These are phyloP conservation scores for Brachionus plicatilis DNA, from an alignment of 1,140 invertebrate genomes.

Conservation along the genomic window DNA sequence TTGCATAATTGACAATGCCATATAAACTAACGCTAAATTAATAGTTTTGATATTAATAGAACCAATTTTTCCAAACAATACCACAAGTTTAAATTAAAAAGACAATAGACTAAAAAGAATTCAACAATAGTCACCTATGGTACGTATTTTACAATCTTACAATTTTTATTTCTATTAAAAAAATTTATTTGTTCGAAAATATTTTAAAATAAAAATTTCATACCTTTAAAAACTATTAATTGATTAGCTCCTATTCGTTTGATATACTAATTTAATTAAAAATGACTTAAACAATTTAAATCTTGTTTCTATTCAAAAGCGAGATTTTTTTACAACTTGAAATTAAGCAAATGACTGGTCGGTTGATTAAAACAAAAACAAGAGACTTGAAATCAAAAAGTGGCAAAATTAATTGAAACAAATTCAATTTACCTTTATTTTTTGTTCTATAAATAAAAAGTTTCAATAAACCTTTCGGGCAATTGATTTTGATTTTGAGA, in stretches of 20 bases:
- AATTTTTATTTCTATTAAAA: not conserved
- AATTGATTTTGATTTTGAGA: constrained; percentile 22
- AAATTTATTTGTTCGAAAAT: not conserved
- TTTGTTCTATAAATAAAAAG: constrained; percentile 8
- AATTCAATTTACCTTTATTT: constrained; percentile 33
- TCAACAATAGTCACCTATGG: not conserved
- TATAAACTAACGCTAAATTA: not conserved
- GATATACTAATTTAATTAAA: constrained; percentile 34
- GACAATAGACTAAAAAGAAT: not conserved
- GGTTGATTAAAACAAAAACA: constrained; percentile 33
- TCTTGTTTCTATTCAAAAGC: constrained; percentile 5
- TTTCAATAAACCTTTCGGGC: constrained; percentile 38
- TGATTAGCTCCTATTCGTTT: not conserved
- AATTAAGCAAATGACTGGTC: constrained; percentile 33
- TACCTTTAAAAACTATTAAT: constrained; percentile 4
- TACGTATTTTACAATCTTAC: not conserved
- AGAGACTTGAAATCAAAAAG: constrained; percentile 12
- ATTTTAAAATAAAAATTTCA: not conserved
- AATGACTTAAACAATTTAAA: constrained; percentile 23
- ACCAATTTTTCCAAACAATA: not conserved
- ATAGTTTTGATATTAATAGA: not conserved
- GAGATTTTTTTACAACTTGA: constrained; percentile 13
- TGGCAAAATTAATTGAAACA: not conserved
- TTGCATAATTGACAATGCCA: constrained; percentile 37
- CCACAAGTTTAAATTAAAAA: not conserved